phyloP scores from a whole-genome alignment of 2,888 invertebrate genomes.

The Ochropleura plecta region DNA sequence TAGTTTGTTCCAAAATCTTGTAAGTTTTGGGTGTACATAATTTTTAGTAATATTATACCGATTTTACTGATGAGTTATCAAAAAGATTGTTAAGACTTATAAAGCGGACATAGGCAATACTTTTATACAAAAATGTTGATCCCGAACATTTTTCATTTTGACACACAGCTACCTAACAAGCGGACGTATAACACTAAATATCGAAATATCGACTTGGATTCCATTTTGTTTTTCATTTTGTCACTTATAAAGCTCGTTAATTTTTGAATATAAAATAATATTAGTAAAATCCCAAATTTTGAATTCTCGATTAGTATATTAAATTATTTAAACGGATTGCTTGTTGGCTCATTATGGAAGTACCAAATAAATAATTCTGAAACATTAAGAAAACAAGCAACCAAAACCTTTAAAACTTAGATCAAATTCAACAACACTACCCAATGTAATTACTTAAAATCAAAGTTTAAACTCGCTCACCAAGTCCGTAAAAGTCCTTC shows the following conservation, averaged over 20 bases:
- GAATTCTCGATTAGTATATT: not conserved
- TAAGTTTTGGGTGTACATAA: not conserved
- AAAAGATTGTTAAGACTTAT: too few relatives aligned
- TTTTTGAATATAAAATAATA: too few relatives aligned
- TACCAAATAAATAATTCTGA: not conserved
- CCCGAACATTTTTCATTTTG: too few relatives aligned
- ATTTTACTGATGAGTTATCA: too few relatives aligned
- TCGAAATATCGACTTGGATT: too few relatives aligned
- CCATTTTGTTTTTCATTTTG: too few relatives aligned
- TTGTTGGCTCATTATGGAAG: not conserved
- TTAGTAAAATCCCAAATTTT: not conserved
- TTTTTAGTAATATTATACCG: not conserved
- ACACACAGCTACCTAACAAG: too few relatives aligned
- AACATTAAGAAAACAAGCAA: conserved; percentile 6
- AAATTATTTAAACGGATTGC: not conserved
- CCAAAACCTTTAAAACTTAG: not conserved
- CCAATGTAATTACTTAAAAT: conserved; percentile 59
- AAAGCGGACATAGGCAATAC: too few relatives aligned
- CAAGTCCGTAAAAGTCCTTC: conserved; percentile 45
- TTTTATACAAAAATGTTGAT: too few relatives aligned
- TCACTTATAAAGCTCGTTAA: too few relatives aligned
- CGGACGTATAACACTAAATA: too few relatives aligned
- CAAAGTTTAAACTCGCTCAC: conserved; percentile 51
- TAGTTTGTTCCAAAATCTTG: not conserved
- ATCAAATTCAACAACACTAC: conserved; percentile 44